These are phyloP conservation scores for Paratrypauchen microcephalus DNA, from an alignment of 2,797 vertebrate species.

Conservation along the genomic window DNA sequence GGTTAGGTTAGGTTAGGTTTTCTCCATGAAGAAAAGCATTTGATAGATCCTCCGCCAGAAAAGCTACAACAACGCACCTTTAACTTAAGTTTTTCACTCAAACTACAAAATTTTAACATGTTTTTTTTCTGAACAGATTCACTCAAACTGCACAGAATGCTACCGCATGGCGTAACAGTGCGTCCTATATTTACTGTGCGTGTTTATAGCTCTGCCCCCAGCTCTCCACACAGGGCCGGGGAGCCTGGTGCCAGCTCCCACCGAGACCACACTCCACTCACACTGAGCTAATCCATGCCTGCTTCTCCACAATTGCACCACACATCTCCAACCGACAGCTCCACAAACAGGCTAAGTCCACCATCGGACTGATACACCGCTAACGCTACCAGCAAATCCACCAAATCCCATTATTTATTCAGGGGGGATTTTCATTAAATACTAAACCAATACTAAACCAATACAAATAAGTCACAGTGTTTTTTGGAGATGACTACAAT, in stretches of 20 bases:
- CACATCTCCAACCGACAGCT: constrained; percentile 49
- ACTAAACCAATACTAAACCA: background rate
- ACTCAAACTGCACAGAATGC: background rate
- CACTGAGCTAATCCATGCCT: constrained; percentile 55
- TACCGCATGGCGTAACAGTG: background rate
- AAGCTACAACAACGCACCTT: too few species aligned
- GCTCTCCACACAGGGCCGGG: background rate
- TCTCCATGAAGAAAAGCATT: too few species aligned
- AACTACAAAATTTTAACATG: background rate
- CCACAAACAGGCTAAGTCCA: constrained; percentile 46
- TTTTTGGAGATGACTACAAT: background rate
- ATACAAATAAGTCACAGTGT: background rate
- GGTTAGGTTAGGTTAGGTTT: too few species aligned
- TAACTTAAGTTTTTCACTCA: background rate
- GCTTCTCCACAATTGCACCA: constrained; percentile 44
- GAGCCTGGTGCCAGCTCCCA: constrained; percentile 46
- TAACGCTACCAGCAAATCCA: constrained; percentile 37
- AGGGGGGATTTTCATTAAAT: background rate
- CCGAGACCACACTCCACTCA: constrained; percentile 65
- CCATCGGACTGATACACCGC: constrained; percentile 31
- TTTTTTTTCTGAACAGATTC: background rate
- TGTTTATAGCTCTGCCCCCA: background rate
- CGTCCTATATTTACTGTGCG: background rate
- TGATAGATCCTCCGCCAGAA: too few species aligned
- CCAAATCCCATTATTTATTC: background rate